phyloP scores from a whole-genome alignment of 2,888 invertebrate genomes.

The Polydesmus complanatus region DNA sequence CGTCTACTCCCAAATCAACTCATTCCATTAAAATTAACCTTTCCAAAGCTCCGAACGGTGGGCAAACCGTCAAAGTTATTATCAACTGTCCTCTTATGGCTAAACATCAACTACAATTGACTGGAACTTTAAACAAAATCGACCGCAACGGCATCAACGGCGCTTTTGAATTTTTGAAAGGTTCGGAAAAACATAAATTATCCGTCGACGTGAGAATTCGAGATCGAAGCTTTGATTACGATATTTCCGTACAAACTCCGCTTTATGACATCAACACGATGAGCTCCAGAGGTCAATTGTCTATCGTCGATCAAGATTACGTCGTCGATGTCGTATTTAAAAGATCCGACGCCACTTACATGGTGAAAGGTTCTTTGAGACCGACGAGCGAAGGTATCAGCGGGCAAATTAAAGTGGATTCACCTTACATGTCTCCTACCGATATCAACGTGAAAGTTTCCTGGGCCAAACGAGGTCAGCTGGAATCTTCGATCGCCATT shows the following conservation, averaged over 20 bases:
- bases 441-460: background rate
- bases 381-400: background rate
- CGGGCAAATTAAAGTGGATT: background rate
- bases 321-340: background rate
- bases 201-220: background rate
- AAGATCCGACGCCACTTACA: background rate
- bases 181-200: background rate
- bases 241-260: conserved; percentile 22
- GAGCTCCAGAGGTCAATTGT: conserved; percentile 1
- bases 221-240: conserved; percentile 5
- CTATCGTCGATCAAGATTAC: background rate
- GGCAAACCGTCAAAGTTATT: background rate
- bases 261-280: conserved; percentile 18
- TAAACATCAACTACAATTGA: background rate
- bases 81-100: conserved; percentile 4
- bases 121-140: background rate
- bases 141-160: background rate
- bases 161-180: background rate
- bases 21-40: background rate
- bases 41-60: background rate
- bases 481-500: background rate
- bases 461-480: background rate
- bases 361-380: background rate
- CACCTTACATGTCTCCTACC: background rate
- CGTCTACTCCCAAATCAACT: background rate